phyloP scores from a whole-genome alignment of 2,888 invertebrate genomes.

The Drosophila borborema region DNA sequence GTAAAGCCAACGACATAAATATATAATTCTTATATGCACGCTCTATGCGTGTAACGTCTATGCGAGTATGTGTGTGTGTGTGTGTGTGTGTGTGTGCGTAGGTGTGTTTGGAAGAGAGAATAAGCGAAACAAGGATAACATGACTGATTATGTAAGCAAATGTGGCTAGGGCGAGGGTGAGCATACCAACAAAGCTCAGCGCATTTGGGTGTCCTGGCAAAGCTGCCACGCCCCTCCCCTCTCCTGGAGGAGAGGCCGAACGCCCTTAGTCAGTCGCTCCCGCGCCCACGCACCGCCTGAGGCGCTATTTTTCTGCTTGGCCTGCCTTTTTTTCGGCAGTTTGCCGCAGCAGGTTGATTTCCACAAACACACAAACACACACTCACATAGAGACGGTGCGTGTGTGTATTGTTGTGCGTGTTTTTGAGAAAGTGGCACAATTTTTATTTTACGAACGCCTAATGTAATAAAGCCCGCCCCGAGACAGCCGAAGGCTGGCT shows the following conservation, averaged over 20 bases:
- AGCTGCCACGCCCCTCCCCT: neutral
- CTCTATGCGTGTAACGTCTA: slow-evolving; percentile 22
- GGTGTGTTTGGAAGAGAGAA: slow-evolving; percentile 34
- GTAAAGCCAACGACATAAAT: slow-evolving; percentile 63
- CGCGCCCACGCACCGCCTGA: slow-evolving; percentile 7
- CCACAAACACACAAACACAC: slow-evolving; percentile 12
- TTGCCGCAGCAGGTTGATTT: slow-evolving; percentile 77
- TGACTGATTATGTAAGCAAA: slow-evolving; percentile 82
- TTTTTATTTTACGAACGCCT: slow-evolving; percentile 80
- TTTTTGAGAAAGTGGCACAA: slow-evolving; percentile 78
- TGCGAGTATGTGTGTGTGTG: slow-evolving; percentile 8
- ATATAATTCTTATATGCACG: slow-evolving; percentile 55
- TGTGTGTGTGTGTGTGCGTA: slow-evolving; percentile 9
- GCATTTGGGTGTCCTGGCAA: slow-evolving; percentile 26
- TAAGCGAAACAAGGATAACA: slow-evolving; percentile 75
- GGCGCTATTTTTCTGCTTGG: slow-evolving; percentile 57
- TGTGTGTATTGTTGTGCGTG: slow-evolving; percentile 61
- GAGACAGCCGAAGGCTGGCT: slow-evolving; percentile 48
- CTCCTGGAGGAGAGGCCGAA: neutral
- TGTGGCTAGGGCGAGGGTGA: slow-evolving; percentile 35
- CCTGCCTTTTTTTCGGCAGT: slow-evolving; percentile 68
- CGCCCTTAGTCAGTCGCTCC: neutral
- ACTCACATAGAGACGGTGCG: slow-evolving; percentile 14
- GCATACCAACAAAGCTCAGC: slow-evolving; percentile 43
- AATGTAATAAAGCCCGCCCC: slow-evolving; percentile 80